phyloP scores from a whole-genome alignment of 2,113 vertebrate species.

The Glaucomys volans region DNA sequence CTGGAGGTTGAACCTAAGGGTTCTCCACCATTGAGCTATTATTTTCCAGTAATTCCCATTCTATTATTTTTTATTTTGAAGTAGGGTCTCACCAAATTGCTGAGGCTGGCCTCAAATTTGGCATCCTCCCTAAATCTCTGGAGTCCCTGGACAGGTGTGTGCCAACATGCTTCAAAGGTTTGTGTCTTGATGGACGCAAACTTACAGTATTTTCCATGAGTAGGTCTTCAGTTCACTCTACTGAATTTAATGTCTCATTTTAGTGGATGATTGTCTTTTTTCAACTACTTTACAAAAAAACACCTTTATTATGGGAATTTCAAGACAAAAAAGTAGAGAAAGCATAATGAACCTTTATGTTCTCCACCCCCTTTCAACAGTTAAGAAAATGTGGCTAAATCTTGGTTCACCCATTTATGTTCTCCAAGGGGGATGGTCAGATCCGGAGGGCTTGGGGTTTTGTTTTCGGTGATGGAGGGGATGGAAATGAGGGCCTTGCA shows the following conservation, averaged over 20 bases:
- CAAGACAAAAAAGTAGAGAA: not conserved
- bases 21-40: too few relatives aligned
- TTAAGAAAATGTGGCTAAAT: conserved; percentile 10
- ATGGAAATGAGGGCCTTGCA: too few relatives aligned
- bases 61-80: too few relatives aligned
- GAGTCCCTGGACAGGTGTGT: too few relatives aligned
- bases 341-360: not conserved
- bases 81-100: too few relatives aligned
- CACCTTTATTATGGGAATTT: not conserved
- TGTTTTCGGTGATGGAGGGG: too few relatives aligned
- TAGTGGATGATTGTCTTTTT: not conserved
- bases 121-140: too few relatives aligned
- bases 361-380: not conserved
- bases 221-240: not conserved
- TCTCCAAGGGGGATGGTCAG: not conserved
- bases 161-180: not conserved
- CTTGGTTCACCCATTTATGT: not conserved
- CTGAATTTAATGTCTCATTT: conserved; percentile 24
- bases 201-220: not conserved
- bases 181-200: not conserved
- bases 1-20: too few relatives aligned
- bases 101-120: too few relatives aligned
- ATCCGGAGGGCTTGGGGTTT: not conserved
- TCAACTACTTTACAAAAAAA: not conserved
- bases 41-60: too few relatives aligned